A percentile compares a stretch with the other conserved stretches of the same genome.
Conservation (phyloP, 2,113 vertebrate species). For the Poeciliopsis occidentalis region DNA sequence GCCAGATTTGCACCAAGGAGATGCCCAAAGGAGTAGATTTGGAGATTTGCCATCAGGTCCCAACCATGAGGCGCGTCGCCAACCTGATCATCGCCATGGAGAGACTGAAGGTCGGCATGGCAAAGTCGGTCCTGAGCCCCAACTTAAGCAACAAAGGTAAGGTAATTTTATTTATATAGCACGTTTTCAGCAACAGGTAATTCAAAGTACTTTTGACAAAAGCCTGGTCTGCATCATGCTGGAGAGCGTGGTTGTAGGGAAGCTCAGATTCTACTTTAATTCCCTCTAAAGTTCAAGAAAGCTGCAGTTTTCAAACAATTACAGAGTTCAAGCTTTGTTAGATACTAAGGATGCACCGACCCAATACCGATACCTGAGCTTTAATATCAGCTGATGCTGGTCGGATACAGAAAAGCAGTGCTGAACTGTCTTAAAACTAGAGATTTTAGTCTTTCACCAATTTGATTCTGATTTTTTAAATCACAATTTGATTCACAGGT, state of each 20-base stretch:
- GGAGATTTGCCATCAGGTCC: slow-evolving; percentile 55
- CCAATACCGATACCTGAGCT: no score
- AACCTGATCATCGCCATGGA: slow-evolving; percentile 70
- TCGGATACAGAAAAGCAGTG: no score
- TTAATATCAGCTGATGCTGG: no score
- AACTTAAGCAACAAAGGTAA: slow-evolving; percentile 52
- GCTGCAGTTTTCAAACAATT: background rate
- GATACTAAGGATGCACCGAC: no score
- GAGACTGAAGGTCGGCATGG: slow-evolving; percentile 35
- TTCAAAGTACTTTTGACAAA: background rate
- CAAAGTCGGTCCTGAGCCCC: slow-evolving; percentile 13
- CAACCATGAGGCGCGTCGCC: slow-evolving; percentile 49
- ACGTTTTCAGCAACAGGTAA: no score
- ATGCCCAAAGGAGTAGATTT: slow-evolving; percentile 55
- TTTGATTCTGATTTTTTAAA: no score
- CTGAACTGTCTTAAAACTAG: no score
- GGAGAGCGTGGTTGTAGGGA: slow-evolving; percentile 72
- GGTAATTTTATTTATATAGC: no score
- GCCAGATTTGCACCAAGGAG: background rate
- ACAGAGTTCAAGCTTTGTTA: no score
- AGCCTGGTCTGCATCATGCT: slow-evolving; percentile 63
- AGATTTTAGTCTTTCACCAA: no score
- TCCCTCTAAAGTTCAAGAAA: no score
- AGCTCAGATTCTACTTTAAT: background rate
- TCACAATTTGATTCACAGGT: no score